Evolutionary conservation across 2,888 invertebrate species (phyloP).

Genomic region (Bimastos eiseni): DNA sequence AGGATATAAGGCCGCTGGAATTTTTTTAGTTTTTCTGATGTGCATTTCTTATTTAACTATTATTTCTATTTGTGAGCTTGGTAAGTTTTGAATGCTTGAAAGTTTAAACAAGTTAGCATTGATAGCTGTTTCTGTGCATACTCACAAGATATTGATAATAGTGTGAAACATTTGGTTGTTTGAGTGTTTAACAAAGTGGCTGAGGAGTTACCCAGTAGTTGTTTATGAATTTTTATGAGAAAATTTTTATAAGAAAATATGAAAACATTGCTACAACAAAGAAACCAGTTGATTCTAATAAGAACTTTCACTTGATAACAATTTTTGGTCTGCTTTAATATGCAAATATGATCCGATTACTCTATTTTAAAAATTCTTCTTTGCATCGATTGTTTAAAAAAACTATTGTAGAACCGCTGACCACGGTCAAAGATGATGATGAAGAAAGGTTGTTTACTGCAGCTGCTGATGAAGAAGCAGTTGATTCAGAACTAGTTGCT

Average conservation of each 20-base stretch:
- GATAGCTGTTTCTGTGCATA: neutral
- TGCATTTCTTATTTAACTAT: neutral
- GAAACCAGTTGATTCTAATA: neutral
- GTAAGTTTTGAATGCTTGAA: neutral
- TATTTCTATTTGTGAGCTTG: neutral
- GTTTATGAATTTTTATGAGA: neutral
- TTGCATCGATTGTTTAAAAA: no score
- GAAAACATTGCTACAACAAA: neutral
- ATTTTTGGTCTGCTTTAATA: no score
- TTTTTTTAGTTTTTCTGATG: neutral
- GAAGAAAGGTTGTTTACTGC: neutral
- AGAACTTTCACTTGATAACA: neutral
- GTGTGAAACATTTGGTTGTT: neutral
- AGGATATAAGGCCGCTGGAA: neutral
- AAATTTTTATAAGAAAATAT: neutral
- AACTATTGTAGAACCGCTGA: neutral
- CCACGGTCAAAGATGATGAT: neutral
- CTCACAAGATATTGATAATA: neutral
- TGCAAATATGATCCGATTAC: no score
- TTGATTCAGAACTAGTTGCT: neutral
- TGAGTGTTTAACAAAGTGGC: neutral
- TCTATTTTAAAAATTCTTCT: no score
- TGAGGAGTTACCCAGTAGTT: neutral
- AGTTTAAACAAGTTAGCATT: neutral
- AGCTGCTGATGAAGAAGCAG: neutral